Evolutionary conservation across 2,113 vertebrate species (phyloP).

Genomic region (Xiphorhynchus elegans): DNA sequence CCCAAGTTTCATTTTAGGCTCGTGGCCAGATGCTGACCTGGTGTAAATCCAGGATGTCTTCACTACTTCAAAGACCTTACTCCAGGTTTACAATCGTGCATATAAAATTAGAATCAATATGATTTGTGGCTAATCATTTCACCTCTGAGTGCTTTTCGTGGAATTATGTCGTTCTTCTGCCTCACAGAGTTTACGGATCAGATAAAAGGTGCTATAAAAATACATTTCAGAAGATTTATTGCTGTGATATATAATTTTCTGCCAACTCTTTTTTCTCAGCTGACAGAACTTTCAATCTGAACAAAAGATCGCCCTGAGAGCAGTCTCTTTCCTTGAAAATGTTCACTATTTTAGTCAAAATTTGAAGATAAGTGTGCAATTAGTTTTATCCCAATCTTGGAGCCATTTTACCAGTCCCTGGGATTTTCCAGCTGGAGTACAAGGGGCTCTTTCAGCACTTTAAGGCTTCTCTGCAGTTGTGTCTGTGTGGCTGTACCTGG

Average conservation of each 20-base stretch:
- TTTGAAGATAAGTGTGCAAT: neutral
- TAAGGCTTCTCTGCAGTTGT: neutral
- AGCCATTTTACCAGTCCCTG: neutral
- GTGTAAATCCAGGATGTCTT: neutral
- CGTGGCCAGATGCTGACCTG: neutral
- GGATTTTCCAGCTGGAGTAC: neutral
- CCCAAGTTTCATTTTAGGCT: neutral
- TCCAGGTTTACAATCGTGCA: neutral
- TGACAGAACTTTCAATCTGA: neutral
- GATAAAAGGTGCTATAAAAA: slow-evolving; percentile 49
- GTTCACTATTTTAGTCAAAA: neutral
- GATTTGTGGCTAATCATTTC: slow-evolving; percentile 19
- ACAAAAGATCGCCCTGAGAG: neutral
- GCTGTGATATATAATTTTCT: neutral
- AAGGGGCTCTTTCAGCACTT: neutral
- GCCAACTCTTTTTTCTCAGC: neutral
- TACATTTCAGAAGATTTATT: slow-evolving; percentile 21
- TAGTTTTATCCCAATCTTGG: neutral
- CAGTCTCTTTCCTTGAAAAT: neutral
- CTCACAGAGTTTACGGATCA: neutral
- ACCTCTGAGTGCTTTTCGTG: neutral
- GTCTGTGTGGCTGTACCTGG: neutral
- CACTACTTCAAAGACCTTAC: neutral
- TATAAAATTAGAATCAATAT: neutral
- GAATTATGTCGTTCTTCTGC: neutral